phyloP scores from a whole-genome alignment of 2,113 vertebrate genomes.

The Sciurus niger region DNA sequence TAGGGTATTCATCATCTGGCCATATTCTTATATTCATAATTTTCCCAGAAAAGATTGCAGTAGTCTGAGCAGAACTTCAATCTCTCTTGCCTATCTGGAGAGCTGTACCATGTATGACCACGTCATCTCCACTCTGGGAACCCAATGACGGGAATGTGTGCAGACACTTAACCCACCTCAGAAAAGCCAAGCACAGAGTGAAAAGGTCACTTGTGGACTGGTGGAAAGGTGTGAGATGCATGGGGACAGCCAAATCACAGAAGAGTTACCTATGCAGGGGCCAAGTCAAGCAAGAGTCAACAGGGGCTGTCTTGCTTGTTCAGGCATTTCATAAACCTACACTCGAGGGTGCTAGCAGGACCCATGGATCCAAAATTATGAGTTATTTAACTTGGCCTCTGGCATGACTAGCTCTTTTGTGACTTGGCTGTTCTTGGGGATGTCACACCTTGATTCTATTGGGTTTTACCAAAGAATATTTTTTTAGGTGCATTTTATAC shows the following conservation, averaged over 20 bases:
- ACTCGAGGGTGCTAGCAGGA: conserved; percentile 74
- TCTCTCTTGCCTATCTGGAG: neutral
- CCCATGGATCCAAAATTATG: conserved; percentile 73
- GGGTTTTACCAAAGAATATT: conserved; percentile 69
- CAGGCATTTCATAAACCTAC: conserved; percentile 80
- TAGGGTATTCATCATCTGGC: neutral
- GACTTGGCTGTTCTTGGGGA: conserved; percentile 78
- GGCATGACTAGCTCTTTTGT: conserved; percentile 84
- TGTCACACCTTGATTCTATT: conserved; percentile 65
- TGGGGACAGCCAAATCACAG: conserved; percentile 81
- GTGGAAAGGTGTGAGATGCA: conserved; percentile 84
- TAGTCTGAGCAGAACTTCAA: neutral
- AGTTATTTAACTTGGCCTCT: conserved; percentile 85
- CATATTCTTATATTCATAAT: neutral
- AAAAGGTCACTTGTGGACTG: conserved; percentile 83
- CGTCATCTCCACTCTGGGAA: neutral
- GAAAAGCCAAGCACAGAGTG: conserved; percentile 81
- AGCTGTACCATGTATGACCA: neutral
- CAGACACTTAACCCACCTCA: conserved; percentile 69
- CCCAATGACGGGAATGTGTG: conserved; percentile 14
- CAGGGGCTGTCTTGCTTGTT: conserved; percentile 75
- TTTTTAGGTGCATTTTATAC: conserved; percentile 81
- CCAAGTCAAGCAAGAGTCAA: conserved; percentile 87
- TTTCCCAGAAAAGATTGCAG: neutral
- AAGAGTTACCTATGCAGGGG: conserved; percentile 63